A percentile compares a stretch with the other conserved stretches of the same genome.
Conservation (phyloP, 2,113 vertebrate species). For the Ellobius talpinus region DNA sequence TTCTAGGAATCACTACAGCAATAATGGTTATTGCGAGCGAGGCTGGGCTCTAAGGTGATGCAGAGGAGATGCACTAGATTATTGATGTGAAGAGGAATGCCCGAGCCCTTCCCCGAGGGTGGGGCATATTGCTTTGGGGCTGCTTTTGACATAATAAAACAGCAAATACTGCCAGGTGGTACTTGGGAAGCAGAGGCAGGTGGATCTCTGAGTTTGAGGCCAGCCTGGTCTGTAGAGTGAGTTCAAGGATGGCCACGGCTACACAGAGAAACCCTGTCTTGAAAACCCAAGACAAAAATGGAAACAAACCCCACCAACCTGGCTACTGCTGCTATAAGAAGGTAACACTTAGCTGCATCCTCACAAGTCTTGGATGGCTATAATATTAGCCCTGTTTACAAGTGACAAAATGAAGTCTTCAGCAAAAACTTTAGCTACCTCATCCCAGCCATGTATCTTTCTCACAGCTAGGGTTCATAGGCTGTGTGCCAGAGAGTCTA, state of each 20-base stretch:
- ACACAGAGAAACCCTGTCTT: background rate
- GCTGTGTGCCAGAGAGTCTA: background rate
- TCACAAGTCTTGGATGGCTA: background rate
- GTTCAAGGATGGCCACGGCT: background rate
- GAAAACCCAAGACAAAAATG: background rate
- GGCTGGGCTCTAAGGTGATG: background rate
- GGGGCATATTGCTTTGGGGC: fast-evolving
- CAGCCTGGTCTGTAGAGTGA: background rate
- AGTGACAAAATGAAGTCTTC: background rate
- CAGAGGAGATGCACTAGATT: too few relatives aligned
- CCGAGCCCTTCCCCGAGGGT: background rate
- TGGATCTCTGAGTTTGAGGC: background rate
- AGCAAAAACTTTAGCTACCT: background rate
- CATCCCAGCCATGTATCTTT: background rate
- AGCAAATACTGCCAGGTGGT: background rate
- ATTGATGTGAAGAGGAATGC: background rate
- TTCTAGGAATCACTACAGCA: too few relatives aligned
- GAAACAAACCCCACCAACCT: background rate
- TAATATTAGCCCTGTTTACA: background rate
- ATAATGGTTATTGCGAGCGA: background rate
- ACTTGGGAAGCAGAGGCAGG: background rate
- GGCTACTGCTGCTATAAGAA: background rate
- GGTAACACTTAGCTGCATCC: background rate
- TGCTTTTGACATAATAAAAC: background rate
- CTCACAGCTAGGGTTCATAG: background rate